These are phyloP conservation scores for Ferrisia virgata DNA, from an alignment of 2,888 invertebrate genomes.

Conservation along the genomic window DNA sequence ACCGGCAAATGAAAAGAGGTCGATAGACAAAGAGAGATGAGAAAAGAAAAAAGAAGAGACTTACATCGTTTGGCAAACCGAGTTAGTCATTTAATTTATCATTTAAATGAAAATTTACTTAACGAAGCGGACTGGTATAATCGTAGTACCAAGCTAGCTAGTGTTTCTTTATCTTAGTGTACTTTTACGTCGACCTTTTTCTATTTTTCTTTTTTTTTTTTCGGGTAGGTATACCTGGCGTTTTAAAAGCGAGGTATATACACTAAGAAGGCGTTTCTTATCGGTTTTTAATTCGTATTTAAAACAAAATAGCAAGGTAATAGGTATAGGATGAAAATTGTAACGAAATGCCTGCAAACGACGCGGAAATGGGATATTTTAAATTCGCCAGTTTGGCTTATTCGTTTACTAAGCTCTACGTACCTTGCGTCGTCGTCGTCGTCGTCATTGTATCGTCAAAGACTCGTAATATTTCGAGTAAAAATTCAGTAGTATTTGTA, in stretches of 20 bases:
- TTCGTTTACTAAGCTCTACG: no score
- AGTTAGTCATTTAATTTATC: constrained; percentile 9
- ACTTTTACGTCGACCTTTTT: not conserved
- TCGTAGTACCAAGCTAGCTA: no score
- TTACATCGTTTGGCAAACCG: not conserved
- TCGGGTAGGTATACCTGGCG: not conserved
- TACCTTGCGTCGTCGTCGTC: no score
- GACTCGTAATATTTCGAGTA: not conserved
- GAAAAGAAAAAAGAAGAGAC: not conserved
- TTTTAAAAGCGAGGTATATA: no score
- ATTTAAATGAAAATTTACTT: constrained; percentile 5
- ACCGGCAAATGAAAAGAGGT: not conserved
- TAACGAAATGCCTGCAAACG: not conserved
- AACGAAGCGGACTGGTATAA: not conserved
- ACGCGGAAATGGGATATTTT: not conserved
- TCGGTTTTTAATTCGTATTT: not conserved
- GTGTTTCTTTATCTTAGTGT: not conserved
- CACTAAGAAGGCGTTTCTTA: not conserved
- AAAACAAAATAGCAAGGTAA: not conserved
- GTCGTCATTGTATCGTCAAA: no score
- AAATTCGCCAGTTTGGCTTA: not conserved
- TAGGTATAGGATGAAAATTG: not conserved
- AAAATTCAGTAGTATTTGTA: no score
- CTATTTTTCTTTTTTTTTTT: not conserved
- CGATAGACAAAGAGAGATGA: not conserved